These are phyloP conservation scores for Dioctria linearis DNA, from an alignment of 2,888 invertebrate species.

Conservation along the genomic window DNA sequence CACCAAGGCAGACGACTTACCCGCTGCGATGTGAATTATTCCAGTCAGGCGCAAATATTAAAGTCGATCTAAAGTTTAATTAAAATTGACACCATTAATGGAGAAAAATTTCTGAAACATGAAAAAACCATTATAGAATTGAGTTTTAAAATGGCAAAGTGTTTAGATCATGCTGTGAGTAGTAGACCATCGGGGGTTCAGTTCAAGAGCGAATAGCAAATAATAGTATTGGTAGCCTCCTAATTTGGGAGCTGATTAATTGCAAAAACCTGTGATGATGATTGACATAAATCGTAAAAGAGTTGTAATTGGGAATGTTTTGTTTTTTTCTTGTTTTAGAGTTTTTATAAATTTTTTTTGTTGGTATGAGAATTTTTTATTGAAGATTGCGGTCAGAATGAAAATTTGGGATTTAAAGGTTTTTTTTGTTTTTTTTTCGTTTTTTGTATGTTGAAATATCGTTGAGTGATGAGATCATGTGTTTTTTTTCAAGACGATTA, in stretches of 20 bases:
- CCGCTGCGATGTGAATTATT: background rate
- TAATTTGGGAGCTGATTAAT: background rate
- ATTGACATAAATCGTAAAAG: background rate
- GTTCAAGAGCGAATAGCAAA: background rate
- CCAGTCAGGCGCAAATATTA: background rate
- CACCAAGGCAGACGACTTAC: background rate
- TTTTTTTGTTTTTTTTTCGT: too few species aligned
- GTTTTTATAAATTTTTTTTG: too few species aligned
- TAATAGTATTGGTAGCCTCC: background rate
- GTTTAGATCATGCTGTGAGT: background rate
- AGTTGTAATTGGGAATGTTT: too few species aligned
- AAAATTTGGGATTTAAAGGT: too few species aligned
- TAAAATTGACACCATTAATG: background rate
- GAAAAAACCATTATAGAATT: slow-evolving; percentile 22
- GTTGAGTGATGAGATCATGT: too few species aligned
- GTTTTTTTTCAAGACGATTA: too few species aligned
- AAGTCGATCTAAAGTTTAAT: background rate
- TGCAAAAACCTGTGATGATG: background rate
- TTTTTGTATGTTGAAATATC: too few species aligned
- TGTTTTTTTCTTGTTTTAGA: too few species aligned
- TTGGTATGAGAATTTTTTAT: too few species aligned
- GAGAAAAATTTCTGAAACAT: slow-evolving; percentile 12
- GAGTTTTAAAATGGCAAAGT: background rate
- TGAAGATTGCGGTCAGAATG: too few species aligned
- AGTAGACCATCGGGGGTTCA: background rate